phyloP scores from a whole-genome alignment of 92 coral and sea anemone species.

The Parazoanthus darwini region DNA sequence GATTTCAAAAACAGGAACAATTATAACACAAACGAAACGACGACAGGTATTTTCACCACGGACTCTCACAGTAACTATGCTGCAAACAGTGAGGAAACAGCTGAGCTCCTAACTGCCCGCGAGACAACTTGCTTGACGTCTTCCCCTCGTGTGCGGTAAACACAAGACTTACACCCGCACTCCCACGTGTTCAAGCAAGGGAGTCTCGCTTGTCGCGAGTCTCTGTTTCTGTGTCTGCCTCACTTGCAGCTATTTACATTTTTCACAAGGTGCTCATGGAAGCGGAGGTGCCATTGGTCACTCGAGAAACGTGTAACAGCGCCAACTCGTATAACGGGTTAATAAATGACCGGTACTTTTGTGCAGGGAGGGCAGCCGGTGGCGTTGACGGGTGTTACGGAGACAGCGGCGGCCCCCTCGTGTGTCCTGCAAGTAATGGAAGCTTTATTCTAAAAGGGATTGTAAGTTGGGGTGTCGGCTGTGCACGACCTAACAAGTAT shows the following conservation, averaged over 20 bases:
- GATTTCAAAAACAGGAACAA: too few relatives aligned
- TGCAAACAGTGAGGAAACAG: too few relatives aligned
- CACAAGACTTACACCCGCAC: too few relatives aligned
- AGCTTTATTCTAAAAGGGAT: conserved; percentile 78
- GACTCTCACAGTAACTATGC: too few relatives aligned
- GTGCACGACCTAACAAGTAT: conserved; percentile 88
- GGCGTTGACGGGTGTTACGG: conserved; percentile 76
- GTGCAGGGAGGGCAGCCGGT: conserved; percentile 80
- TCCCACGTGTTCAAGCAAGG: too few relatives aligned
- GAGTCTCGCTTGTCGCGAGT: background rate
- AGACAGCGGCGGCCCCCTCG: conserved; percentile 90
- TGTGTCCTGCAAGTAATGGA: conserved; percentile 73
- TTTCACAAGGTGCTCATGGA: conserved; percentile 53
- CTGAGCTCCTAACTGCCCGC: too few relatives aligned
- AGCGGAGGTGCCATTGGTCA: conserved; percentile 62
- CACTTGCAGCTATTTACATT: background rate
- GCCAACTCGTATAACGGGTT: conserved; percentile 56
- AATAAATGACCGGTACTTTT: conserved; percentile 55
- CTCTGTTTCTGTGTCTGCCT: background rate
- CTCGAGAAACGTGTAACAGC: conserved; percentile 61
- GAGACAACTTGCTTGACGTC: too few relatives aligned
- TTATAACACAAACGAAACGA: too few relatives aligned
- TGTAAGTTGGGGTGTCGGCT: conserved; percentile 92
- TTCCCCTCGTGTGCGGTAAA: too few relatives aligned
- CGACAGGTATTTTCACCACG: too few relatives aligned